Evolutionary conservation across 2,113 vertebrate genomes (phyloP).

Genomic region (Trogon melanurus): DNA sequence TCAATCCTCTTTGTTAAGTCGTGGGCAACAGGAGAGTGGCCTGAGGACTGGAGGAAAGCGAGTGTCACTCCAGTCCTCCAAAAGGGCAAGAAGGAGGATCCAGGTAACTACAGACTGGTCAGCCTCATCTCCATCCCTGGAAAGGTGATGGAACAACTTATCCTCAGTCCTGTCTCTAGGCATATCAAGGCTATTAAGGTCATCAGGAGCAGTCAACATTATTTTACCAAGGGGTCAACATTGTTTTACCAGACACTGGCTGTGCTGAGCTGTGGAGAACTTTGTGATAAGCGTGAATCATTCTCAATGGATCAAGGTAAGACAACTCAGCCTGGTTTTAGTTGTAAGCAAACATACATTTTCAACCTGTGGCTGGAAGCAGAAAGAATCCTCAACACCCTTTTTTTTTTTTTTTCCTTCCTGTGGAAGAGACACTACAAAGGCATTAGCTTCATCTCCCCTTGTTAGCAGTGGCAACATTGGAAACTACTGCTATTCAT

Average conservation of each 20-base stretch:
- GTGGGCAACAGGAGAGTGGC: too few species aligned
- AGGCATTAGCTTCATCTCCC: not conserved
- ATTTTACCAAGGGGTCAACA: too few species aligned
- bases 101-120: too few species aligned
- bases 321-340: not conserved
- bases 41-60: too few species aligned
- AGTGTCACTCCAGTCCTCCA: too few species aligned
- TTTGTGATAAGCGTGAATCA: not conserved
- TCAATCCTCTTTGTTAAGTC: too few species aligned
- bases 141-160: too few species aligned
- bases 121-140: too few species aligned
- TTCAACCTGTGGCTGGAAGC: not conserved
- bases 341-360: not conserved
- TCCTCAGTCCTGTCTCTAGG: too few species aligned
- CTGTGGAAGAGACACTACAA: not conserved
- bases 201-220: too few species aligned
- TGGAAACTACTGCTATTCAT: not conserved
- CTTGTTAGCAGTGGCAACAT: not conserved
- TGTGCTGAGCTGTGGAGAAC: fast-evolving
- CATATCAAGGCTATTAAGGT: too few species aligned
- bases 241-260: not conserved
- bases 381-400: not conserved
- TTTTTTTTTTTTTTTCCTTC: not conserved
- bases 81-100: too few species aligned
- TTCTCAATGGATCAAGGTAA: not conserved